Evolutionary conservation across 2,888 invertebrate genomes (phyloP).

Genomic region (Nomada lathburiana): DNA sequence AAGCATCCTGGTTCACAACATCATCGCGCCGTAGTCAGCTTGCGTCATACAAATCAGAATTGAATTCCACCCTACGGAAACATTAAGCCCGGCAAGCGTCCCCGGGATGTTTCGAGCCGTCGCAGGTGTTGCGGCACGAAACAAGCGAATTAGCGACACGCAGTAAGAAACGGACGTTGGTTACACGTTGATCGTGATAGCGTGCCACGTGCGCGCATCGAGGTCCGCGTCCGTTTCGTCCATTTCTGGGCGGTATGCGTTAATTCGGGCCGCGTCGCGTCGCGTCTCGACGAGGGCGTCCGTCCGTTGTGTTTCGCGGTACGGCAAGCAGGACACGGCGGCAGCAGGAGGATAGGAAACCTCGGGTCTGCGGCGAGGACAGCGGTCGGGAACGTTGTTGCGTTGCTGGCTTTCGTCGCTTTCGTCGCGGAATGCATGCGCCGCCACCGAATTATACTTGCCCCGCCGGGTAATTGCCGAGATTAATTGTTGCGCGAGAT

Average conservation of each 20-base stretch:
- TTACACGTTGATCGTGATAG: background rate
- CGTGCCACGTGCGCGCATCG: background rate
- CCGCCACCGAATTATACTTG: constrained; percentile 75
- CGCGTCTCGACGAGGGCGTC: constrained; percentile 36
- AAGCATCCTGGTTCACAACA: too few species aligned
- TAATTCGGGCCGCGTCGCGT: constrained; percentile 52
- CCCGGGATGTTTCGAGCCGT: background rate
- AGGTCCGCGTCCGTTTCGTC: constrained; percentile 17
- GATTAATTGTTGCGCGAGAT: constrained; percentile 82
- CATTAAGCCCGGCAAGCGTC: too few species aligned
- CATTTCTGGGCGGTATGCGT: constrained; percentile 58
- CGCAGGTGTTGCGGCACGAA: background rate
- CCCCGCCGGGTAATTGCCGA: constrained; percentile 78
- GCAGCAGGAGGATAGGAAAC: constrained; percentile 61
- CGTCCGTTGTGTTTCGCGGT: constrained; percentile 42
- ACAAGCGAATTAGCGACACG: background rate
- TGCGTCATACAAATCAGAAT: background rate
- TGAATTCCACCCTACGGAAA: background rate
- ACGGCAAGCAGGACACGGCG: constrained; percentile 31
- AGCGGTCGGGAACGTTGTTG: constrained; percentile 66
- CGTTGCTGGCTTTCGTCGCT: constrained; percentile 59
- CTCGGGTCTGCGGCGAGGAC: constrained; percentile 62
- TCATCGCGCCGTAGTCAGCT: too few species aligned
- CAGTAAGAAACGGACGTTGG: constrained; percentile 7
- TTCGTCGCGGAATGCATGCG: constrained; percentile 58